Percentiles rank a stretch among this genome's conserved stretches.
phyloP scores from a whole-genome alignment of 2,797 vertebrate species.

The Acanthopagrus latus region DNA sequence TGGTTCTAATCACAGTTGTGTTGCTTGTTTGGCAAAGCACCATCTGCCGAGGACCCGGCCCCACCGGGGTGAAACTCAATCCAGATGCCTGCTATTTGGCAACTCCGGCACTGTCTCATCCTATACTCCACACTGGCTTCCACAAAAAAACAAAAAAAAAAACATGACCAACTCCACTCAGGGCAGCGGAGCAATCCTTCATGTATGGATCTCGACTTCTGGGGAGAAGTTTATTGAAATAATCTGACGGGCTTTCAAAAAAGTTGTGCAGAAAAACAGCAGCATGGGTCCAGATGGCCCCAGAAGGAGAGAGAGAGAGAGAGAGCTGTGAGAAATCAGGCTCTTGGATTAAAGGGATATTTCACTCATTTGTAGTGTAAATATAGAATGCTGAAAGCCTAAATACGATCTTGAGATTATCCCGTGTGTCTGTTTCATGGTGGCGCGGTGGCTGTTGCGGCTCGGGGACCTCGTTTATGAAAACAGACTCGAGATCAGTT shows the following conservation, averaged over 20 bases:
- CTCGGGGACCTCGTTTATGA: no score
- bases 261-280: background rate
- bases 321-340: background rate
- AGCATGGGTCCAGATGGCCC: background rate
- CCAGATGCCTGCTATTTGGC: conserved; percentile 83
- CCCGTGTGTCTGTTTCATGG: background rate
- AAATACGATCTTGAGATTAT: background rate
- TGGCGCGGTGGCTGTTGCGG: no score
- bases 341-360: background rate
- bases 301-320: background rate
- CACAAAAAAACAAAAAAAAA: conserved; percentile 7
- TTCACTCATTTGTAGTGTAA: background rate
- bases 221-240: background rate
- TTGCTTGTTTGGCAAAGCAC: conserved; percentile 80
- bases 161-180: conserved; percentile 16
- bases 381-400: conserved; percentile 3
- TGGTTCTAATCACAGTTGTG: conserved; percentile 79
- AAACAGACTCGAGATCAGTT: no score
- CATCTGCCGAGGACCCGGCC: conserved; percentile 76
- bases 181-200: conserved; percentile 14
- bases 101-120: conserved; percentile 68
- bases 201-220: background rate
- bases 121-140: conserved; percentile 44
- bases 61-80: conserved; percentile 76
- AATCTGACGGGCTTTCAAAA: background rate